Conservation (phyloP, 2,888 invertebrate species). For the Eulithis prunata region DNA sequence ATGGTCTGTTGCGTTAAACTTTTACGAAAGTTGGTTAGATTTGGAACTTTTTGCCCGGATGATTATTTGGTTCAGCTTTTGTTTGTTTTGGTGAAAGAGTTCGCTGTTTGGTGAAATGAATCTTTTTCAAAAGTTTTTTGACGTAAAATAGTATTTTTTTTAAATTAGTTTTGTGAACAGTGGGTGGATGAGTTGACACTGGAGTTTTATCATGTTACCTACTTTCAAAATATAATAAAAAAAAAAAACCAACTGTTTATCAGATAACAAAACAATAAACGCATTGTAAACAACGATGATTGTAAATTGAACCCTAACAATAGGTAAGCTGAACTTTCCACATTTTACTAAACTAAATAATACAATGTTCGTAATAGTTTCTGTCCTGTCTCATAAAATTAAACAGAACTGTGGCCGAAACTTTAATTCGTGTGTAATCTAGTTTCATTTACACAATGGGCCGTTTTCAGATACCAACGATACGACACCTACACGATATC, state of each 20-base stretch:
- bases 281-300: background rate
- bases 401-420: conserved; percentile 16
- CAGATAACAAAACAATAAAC: background rate
- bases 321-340: background rate
- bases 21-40: conserved; percentile 42
- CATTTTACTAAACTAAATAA: background rate
- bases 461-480: too few relatives aligned
- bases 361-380: conserved; percentile 10
- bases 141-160: background rate
- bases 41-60: conserved; percentile 35
- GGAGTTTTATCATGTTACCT: background rate
- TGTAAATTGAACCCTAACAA: background rate
- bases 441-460: conserved; percentile 36
- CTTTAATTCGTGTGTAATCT: conserved; percentile 17
- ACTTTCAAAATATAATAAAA: too few relatives aligned
- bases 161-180: background rate
- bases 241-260: background rate
- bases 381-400: conserved; percentile 16
- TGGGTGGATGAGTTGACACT: background rate
- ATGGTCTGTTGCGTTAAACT: conserved; percentile 40
- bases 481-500: too few relatives aligned
- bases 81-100: conserved; percentile 35
- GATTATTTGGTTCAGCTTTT: conserved; percentile 38
- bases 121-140: conserved; percentile 5
- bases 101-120: conserved; percentile 16